A percentile compares a stretch with the other conserved stretches of the same genome.
phyloP scores from a whole-genome alignment of 2,888 invertebrate genomes.

The Polyommatus iphigenia region DNA sequence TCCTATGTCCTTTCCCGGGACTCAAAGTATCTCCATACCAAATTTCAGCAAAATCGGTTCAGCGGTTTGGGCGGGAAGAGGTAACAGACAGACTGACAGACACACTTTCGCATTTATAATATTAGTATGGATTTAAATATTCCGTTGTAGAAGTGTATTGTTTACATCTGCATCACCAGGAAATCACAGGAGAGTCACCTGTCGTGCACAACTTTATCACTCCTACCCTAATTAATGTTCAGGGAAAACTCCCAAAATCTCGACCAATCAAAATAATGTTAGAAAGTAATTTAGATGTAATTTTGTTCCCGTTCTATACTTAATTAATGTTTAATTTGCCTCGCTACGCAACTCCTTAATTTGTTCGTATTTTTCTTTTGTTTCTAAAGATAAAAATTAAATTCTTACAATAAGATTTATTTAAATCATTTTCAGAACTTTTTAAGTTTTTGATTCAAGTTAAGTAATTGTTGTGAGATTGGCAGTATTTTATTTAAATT shows the following conservation, averaged over 20 bases:
- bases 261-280: conserved; percentile 33
- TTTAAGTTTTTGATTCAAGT: no score
- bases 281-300: conserved; percentile 18
- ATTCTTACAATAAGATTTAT: neutral
- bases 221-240: conserved; percentile 72
- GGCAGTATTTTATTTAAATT: neutral
- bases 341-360: neutral
- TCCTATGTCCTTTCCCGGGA: no score
- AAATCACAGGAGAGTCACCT: conserved; percentile 41
- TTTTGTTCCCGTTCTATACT: conserved; percentile 15
- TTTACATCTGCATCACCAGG: neutral
- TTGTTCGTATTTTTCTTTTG: neutral
- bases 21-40: no score
- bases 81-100: no score
- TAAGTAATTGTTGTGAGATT: no score
- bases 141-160: neutral
- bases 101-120: no score
- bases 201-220: conserved; percentile 69
- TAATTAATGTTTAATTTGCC: conserved; percentile 25
- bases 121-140: neutral
- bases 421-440: neutral
- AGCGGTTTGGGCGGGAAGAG: no score
- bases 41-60: no score
- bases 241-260: conserved; percentile 57
- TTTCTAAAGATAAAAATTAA: conserved; percentile 38